Evolutionary conservation across 2,797 vertebrate species (phyloP).

Genomic region (Eulemur mongoz): DNA sequence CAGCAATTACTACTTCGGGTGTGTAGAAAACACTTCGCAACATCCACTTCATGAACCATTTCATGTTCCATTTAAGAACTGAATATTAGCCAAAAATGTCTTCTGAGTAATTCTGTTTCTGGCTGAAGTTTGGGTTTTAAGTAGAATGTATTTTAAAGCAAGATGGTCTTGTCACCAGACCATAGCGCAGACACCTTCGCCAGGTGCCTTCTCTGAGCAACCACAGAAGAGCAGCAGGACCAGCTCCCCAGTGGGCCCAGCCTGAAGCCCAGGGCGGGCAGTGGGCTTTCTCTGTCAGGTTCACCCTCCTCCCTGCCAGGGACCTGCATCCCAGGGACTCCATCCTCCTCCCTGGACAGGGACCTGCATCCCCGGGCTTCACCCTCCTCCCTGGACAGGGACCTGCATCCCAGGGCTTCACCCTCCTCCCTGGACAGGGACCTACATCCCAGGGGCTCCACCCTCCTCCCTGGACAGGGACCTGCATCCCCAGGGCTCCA

Average conservation of each 20-base stretch:
- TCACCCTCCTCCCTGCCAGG: rapidly evolving
- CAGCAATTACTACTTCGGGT: neutral
- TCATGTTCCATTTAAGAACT: neutral
- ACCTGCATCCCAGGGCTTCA: too few relatives aligned
- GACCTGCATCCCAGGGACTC: neutral
- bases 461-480: neutral
- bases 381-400: too few relatives aligned
- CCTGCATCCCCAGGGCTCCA: neutral
- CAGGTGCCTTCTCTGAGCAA: neutral
- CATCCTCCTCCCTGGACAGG: neutral
- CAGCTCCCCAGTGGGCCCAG: rapidly evolving
- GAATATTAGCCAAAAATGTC: neutral
- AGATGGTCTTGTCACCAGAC: neutral
- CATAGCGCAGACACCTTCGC: rapidly evolving
- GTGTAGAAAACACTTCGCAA: neutral
- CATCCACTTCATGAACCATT: neutral
- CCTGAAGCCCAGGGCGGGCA: rapidly evolving
- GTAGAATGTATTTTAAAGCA: neutral
- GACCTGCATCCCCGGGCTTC: too few relatives aligned
- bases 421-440: too few relatives aligned
- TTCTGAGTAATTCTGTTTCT: neutral
- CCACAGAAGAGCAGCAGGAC: rapidly evolving
- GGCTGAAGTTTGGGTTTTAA: neutral
- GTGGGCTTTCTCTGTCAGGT: neutral
- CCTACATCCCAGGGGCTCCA: neutral